Base-by-base conservation (phyloP, 2,113 vertebrate genomes). In the Lota lota region DNA sequence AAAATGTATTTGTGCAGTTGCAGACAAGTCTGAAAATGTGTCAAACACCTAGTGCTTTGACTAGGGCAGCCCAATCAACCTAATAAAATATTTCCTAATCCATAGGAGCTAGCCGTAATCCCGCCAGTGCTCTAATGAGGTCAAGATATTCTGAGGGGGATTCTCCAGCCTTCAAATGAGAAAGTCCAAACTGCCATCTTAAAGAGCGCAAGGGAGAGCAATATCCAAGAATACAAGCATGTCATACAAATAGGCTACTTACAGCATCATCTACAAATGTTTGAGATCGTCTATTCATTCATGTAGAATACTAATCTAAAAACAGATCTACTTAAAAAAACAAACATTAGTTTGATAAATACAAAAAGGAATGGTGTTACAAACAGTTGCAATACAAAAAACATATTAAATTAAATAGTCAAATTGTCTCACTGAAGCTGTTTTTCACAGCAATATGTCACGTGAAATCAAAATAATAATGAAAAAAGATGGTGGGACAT, bases 91-190 rank as follows among this genome's bases (percentile, higher is more conserved):
- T 69, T 63, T 68, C 69, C 67, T 83, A 86, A 88, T 87, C 81
- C 72, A 77, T 68, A 71, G 61, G 40, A 85, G 77, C 72, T 80
- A 69, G 72, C 64, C 71, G 85, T 84, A 75, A 88, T 89, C 86
- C 72, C 67, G 33, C 64, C 16, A 17, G 73, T 58, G 28, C 83
- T 87, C 78, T 80, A 87, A 83, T 84, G 75, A 85, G 76, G 71
- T 88, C 76, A 86, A 74, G 61, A 65, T 78, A 77, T 72, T 86
- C 83, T 77, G 66, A 72, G 73, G 79, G 79, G 79, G 67, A 83
- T 73, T 72, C 69, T 74, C 53, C 36, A 67, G 68, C 68, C 62
- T 82, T 61, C 40, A 66, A 62, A 72, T 62, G 61, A 61, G 24
- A 64, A 77, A 16, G 65, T 72, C 74, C 24, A 66, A 79, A 40